Percentiles rank a stretch among this genome's conserved stretches.
Evolutionary conservation across 2,888 invertebrate species (phyloP).

Genomic region (Dorcus parallelipipedus): DNA sequence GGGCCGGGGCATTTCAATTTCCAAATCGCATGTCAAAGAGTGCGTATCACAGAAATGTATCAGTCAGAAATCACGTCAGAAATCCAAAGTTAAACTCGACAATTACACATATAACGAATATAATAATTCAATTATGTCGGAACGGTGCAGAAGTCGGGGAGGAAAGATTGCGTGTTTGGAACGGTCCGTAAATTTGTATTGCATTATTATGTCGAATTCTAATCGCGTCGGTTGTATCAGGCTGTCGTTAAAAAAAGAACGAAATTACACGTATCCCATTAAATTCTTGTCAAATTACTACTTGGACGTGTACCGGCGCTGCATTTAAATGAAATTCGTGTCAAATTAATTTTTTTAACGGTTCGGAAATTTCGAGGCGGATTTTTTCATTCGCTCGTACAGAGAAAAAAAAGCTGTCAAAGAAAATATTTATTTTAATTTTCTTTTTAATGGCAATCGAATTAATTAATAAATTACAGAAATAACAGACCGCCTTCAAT

Average conservation of each 20-base stretch:
- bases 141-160: slow-evolving; percentile 3
- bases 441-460: too few species aligned
- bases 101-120: slow-evolving; percentile 12
- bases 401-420: too few species aligned
- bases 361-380: too few species aligned
- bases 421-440: too few species aligned
- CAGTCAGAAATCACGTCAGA: neutral
- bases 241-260: neutral
- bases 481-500: too few species aligned
- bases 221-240: neutral
- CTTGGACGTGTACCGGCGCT: too few species aligned
- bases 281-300: neutral
- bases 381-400: too few species aligned
- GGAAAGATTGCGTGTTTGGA: slow-evolving; percentile 9
- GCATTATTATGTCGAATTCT: neutral
- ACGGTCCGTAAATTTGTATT: neutral
- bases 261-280: neutral
- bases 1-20: neutral
- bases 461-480: too few species aligned
- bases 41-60: neutral
- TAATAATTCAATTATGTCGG: slow-evolving; percentile 19
- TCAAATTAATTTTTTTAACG: too few species aligned
- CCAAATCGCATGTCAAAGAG: neutral
- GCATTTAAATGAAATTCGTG: too few species aligned
- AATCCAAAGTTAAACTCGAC: slow-evolving; percentile 7